Base-by-base conservation (phyloP, 2,113 vertebrate species). In the Dasyurus viverrinus region DNA sequence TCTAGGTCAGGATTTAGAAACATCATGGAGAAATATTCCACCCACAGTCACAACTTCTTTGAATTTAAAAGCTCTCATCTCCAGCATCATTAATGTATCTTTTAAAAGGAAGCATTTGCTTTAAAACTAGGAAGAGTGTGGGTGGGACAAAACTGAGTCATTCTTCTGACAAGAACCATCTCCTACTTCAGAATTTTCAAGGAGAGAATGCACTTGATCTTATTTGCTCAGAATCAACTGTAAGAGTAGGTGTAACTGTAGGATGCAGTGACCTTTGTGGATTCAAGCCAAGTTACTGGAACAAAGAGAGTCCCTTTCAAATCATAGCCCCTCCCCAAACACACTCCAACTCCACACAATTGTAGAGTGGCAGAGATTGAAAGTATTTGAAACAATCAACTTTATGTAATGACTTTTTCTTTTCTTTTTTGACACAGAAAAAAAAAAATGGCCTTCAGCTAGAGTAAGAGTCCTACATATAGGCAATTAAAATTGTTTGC, bases 121-220 rank as follows among this genome's bases (percentile, higher is more conserved):
- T 97, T 94, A 53, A 50, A 95, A 52, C n/a, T 8, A 68, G 23
- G 48, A n/a, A 93, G 96, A 57, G 0, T 14, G 11, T 91, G 26
- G 91, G 16, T 91, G 68, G 46, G 27, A 90, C 23, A 90, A 90
- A 94, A 42, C 46, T 57, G 19, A 93, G 16, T 68, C 42, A 94
- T 94, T 95, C 95, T 95, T 0, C 24, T 95, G 90, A 92, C 36
- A 94, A 94, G 11, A 94, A 97, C 26, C 25, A 96, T 25, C n/a
- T 95, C 54, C 30, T 89, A 10, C 0, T 14, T 92, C 95, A 92
- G 48, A 96, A 50, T 84, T 97, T 96, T 94, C 48, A 97, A 97
- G 89, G 95, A 94, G 30, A 54, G 7, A 92, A 97, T 94, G 0
- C 91, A 96, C 93, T 96, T 50, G 47, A 93, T 91, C 54, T 92